These are phyloP conservation scores for Rhagoletis pomonella DNA, from an alignment of 1,140 invertebrate genomes.

Conservation along the genomic window DNA sequence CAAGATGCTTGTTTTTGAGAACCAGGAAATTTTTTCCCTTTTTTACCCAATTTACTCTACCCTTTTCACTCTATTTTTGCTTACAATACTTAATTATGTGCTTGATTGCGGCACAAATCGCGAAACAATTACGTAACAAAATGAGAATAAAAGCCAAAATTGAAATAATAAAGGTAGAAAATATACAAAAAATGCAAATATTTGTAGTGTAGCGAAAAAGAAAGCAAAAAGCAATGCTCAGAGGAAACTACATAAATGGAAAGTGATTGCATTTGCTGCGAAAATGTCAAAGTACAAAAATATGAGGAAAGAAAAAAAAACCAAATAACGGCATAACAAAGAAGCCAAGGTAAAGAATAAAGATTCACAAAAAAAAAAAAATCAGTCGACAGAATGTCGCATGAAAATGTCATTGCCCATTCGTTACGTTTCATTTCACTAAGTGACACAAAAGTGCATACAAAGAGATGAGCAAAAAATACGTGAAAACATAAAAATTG, in stretches of 20 bases:
- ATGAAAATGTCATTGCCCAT: slow-evolving; percentile 48
- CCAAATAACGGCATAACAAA: background rate
- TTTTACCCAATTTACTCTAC: too few relatives aligned
- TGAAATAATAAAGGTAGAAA: background rate
- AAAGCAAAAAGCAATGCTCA: background rate
- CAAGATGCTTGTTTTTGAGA: too few relatives aligned
- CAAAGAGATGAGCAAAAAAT: slow-evolving; percentile 44
- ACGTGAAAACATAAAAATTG: slow-evolving; percentile 15
- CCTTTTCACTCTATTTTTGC: background rate
- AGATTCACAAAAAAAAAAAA: background rate
- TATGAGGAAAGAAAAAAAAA: background rate
- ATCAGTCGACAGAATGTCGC: slow-evolving; percentile 46
- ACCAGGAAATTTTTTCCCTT: too few relatives aligned
- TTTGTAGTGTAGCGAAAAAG: background rate
- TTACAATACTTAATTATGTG: background rate
- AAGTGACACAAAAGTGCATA: slow-evolving; percentile 50
- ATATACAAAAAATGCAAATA: slow-evolving; percentile 1
- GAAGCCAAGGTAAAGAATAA: background rate
- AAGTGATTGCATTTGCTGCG: slow-evolving; percentile 38
- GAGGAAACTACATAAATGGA: slow-evolving; percentile 43
- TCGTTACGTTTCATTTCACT: slow-evolving; percentile 52
- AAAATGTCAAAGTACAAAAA: slow-evolving; percentile 31
- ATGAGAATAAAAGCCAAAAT: background rate
- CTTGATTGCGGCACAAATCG: slow-evolving; percentile 5
- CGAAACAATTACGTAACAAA: slow-evolving; percentile 4